A percentile compares a stretch with the other conserved stretches of the same genome.
phyloP scores from a whole-genome alignment of 2,113 vertebrate species.

The Vombatus ursinus region DNA sequence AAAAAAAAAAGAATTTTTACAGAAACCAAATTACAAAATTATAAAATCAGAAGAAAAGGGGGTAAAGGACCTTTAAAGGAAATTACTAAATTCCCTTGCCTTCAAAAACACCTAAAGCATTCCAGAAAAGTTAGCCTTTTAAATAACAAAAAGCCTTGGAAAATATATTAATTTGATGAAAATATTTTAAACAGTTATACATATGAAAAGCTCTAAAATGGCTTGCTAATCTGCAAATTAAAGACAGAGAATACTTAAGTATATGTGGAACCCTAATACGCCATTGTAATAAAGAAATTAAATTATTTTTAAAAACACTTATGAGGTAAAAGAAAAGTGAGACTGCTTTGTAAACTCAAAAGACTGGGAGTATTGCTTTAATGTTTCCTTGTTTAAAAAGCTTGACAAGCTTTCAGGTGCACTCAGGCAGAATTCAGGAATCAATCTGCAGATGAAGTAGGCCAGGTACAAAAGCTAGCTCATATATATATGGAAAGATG shows the following conservation, averaged over 20 bases:
- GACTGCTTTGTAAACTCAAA: slow-evolving; percentile 1
- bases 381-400: not conserved
- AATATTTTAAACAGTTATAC: slow-evolving; percentile 37
- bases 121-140: not conserved
- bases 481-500: slow-evolving; percentile 75
- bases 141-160: not conserved
- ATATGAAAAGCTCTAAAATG: slow-evolving; percentile 6
- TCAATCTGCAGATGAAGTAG: slow-evolving; percentile 73
- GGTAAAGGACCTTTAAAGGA: slow-evolving; percentile 30
- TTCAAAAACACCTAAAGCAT: slow-evolving; percentile 1
- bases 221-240: slow-evolving; percentile 5
- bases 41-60: slow-evolving; percentile 26
- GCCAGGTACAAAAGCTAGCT: slow-evolving; percentile 74
- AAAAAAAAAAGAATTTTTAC: not conserved
- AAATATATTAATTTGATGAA: not conserved
- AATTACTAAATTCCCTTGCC: slow-evolving; percentile 33
- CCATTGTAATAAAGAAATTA: slow-evolving; percentile 51
- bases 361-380: not conserved
- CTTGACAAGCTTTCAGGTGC: not conserved
- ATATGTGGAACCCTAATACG: slow-evolving; percentile 43
- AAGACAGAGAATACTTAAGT: slow-evolving; percentile 27
- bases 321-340: slow-evolving; percentile 10
- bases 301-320: slow-evolving; percentile 16
- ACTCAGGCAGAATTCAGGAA: not conserved
- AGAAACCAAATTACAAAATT: slow-evolving; percentile 41